Conservation (phyloP, 92 coral and sea anemone genomes). For the Metridium senile region DNA sequence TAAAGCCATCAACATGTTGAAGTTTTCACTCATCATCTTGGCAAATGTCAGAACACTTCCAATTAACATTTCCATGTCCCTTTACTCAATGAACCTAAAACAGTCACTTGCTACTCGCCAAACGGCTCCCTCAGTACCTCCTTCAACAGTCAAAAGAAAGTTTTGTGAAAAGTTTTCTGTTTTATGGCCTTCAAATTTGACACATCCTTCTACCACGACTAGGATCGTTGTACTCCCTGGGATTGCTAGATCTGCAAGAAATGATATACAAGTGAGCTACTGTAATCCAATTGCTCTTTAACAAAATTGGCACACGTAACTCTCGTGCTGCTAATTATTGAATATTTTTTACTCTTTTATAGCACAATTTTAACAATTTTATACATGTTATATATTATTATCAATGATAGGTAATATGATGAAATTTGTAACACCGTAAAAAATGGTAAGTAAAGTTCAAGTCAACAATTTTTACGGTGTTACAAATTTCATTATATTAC, state of each 20-base stretch:
- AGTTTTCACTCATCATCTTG: neutral
- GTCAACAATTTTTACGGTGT: too few relatives aligned
- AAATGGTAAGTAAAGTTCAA: too few relatives aligned
- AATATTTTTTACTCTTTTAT: too few relatives aligned
- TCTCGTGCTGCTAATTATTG: too few relatives aligned
- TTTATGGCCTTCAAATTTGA: constrained; percentile 86
- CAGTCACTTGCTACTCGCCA: constrained; percentile 99
- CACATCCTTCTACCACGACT: constrained; percentile 84
- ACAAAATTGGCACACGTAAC: too few relatives aligned
- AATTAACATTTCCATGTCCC: neutral
- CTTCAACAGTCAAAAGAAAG: constrained; percentile 92
- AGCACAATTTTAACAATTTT: too few relatives aligned
- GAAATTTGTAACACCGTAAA: too few relatives aligned
- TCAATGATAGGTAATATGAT: too few relatives aligned
- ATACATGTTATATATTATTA: too few relatives aligned
- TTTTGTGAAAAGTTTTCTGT: constrained; percentile 83
- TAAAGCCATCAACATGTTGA: neutral
- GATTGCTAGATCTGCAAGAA: constrained; percentile 77
- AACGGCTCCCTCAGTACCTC: constrained; percentile 81
- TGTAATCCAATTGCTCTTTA: neutral
- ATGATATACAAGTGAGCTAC: neutral
- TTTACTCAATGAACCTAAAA: constrained; percentile 74
- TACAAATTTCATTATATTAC: too few relatives aligned
- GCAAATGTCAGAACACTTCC: neutral
- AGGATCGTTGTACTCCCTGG: constrained; percentile 92